Evolutionary conservation across 2,797 vertebrate genomes (phyloP), one percentile per base, ranked within the genome.

Genomic region (Notolepis coatsorum): DNA sequence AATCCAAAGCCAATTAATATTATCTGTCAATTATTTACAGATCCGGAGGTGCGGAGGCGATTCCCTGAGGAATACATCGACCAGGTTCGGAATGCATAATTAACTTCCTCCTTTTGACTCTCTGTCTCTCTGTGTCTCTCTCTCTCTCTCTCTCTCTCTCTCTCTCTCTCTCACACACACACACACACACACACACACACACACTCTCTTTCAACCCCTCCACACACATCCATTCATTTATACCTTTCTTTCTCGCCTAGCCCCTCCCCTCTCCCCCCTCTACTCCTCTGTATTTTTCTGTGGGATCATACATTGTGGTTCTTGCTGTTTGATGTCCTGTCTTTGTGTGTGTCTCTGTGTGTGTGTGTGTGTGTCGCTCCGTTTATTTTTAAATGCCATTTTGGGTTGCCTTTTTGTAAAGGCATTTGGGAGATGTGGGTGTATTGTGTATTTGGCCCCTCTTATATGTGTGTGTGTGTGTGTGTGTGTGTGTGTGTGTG

Each of bases 41-140:
- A 93, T 90, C 94, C 94, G 83, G 95, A 97, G 91, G 94, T 98
- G 88, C 93, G 90, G 77, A 93, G 94, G 84, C 93, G 94, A 89
- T 99, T 94, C 89, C 97, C 97, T 20, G 94, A 95, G 88, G 96
- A 96, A 92, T 98, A 96, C 93, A 90, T 92, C 86, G 96, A 98
- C 81, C 94, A 98, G 97, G 97, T 99, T 89, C 89, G 95, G 89
- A 91, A 91, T 90, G 84, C 76, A 84, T 91, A 91, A 93, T 95
- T 78, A 60, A 72, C 63, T 61, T 61, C 45, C 56, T 52, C 20
- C 30, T 53, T 53, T 58, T 12, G 38, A 13, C 53, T 10, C 21
- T 45, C 9, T 30, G 5, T 3, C 12, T 31, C 2, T 20, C 7
- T n/a, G n/a, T n/a, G n/a, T n/a, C 31, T 41, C 17, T 28, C 24